Evolutionary conservation across 2,888 invertebrate genomes (phyloP).

Genomic region (Noctuana brunneofusca): DNA sequence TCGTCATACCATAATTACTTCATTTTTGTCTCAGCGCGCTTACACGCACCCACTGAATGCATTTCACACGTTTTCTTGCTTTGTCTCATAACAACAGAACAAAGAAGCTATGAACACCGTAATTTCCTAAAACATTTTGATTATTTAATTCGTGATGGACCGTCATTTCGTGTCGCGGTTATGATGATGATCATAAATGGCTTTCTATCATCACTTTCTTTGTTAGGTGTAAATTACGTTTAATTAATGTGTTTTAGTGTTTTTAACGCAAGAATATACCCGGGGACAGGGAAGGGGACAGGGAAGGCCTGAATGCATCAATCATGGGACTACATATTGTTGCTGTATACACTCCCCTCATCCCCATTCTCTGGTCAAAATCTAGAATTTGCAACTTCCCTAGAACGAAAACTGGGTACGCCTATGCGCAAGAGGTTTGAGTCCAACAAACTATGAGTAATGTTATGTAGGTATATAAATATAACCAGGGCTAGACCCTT

Average conservation of each 20-base stretch:
- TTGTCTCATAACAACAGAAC: slow-evolving; percentile 42
- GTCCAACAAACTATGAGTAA: too few relatives aligned
- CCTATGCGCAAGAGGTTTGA: too few relatives aligned
- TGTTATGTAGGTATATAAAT: too few relatives aligned
- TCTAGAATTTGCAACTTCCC: too few relatives aligned
- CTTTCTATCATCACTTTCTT: slow-evolving; percentile 28
- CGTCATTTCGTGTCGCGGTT: slow-evolving; percentile 18
- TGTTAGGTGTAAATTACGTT: slow-evolving; percentile 19
- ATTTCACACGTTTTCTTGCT: slow-evolving; percentile 35
- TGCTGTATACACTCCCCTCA: too few relatives aligned
- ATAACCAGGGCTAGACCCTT: too few relatives aligned
- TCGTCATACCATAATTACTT: slow-evolving; percentile 38
- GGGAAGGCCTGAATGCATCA: too few relatives aligned
- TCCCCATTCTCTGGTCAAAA: too few relatives aligned
- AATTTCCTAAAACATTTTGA: slow-evolving; percentile 50
- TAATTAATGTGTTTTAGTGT: slow-evolving; percentile 5
- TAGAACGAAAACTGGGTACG: too few relatives aligned
- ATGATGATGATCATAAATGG: slow-evolving; percentile 26
- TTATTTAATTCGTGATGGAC: slow-evolving; percentile 40
- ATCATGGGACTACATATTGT: too few relatives aligned
- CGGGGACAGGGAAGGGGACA: too few relatives aligned
- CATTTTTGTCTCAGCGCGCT: slow-evolving; percentile 33
- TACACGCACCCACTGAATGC: slow-evolving; percentile 11
- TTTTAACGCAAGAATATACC: background rate
- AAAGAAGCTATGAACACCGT: slow-evolving; percentile 42